These are phyloP conservation scores for Blastobasis adustella DNA, from an alignment of 2,888 invertebrate species.

Conservation along the genomic window DNA sequence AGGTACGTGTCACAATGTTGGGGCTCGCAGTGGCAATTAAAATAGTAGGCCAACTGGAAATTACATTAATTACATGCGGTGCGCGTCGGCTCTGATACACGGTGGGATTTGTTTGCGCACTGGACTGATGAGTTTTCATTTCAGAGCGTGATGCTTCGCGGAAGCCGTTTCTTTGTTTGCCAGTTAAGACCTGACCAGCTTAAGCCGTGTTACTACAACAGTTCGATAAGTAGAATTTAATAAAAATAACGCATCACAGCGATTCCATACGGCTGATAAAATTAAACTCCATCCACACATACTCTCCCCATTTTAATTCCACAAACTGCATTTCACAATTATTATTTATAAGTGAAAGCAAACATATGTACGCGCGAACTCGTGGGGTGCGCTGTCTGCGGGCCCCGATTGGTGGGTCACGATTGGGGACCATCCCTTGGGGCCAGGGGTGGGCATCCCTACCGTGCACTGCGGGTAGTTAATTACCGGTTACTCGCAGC, in stretches of 20 bases:
- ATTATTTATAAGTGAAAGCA: conserved; percentile 66
- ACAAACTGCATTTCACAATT: conserved; percentile 47
- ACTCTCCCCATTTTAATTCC: conserved; percentile 52
- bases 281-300: neutral
- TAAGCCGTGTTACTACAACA: too few relatives aligned
- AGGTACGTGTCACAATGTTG: conserved; percentile 55
- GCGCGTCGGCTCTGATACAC: conserved; percentile 31
- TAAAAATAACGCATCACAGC: too few relatives aligned
- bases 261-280: too few relatives aligned
- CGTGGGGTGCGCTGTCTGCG: conserved; percentile 42
- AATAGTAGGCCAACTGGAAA: conserved; percentile 71
- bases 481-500: conserved; percentile 40
- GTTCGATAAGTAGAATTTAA: too few relatives aligned
- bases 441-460: conserved; percentile 25
- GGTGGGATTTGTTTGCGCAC: conserved; percentile 54
- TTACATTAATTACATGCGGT: conserved; percentile 60
- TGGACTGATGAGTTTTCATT: conserved; percentile 40
- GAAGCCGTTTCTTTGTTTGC: too few relatives aligned
- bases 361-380: conserved; percentile 58
- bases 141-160: conserved; percentile 12
- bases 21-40: conserved; percentile 45
- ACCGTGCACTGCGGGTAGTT: conserved; percentile 49
- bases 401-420: conserved; percentile 50
- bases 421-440: conserved; percentile 36
- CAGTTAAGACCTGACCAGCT: neutral